These are phyloP conservation scores for Phaonia tiefii DNA, from an alignment of 2,888 invertebrate genomes.

Conservation along the genomic window DNA sequence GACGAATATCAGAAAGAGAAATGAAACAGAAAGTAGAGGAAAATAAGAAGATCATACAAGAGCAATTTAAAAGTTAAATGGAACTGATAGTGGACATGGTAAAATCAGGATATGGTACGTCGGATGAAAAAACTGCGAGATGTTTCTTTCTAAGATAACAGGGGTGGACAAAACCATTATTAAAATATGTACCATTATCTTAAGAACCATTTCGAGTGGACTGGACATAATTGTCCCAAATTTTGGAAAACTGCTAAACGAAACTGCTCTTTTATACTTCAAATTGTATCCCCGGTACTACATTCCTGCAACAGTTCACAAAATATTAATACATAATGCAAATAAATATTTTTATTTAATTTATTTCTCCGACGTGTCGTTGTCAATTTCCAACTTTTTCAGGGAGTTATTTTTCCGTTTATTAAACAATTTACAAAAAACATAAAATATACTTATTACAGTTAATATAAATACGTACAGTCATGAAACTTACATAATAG, in stretches of 20 bases:
- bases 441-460: too few relatives aligned
- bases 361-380: too few relatives aligned
- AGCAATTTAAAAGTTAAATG: background rate
- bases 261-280: conserved; percentile 11
- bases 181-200: conserved; percentile 1
- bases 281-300: background rate
- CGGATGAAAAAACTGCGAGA: background rate
- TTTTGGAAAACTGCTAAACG: background rate
- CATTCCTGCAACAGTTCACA: too few relatives aligned
- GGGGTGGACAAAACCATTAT: conserved; percentile 6
- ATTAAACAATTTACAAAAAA: too few relatives aligned
- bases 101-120: background rate
- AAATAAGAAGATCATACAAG: conserved; percentile 1
- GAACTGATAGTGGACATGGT: background rate
- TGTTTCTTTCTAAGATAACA: conserved; percentile 5
- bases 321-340: too few relatives aligned
- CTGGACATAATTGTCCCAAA: conserved; percentile 2
- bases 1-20: background rate
- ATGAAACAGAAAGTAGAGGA: background rate
- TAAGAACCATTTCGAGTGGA: background rate
- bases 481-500: too few relatives aligned
- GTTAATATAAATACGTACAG: too few relatives aligned
- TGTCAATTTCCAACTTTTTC: too few relatives aligned
- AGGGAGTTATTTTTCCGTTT: too few relatives aligned
- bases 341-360: too few relatives aligned